These are phyloP conservation scores for Sinonovacula constricta DNA, from an alignment of 1,140 invertebrate genomes.

Conservation along the genomic window DNA sequence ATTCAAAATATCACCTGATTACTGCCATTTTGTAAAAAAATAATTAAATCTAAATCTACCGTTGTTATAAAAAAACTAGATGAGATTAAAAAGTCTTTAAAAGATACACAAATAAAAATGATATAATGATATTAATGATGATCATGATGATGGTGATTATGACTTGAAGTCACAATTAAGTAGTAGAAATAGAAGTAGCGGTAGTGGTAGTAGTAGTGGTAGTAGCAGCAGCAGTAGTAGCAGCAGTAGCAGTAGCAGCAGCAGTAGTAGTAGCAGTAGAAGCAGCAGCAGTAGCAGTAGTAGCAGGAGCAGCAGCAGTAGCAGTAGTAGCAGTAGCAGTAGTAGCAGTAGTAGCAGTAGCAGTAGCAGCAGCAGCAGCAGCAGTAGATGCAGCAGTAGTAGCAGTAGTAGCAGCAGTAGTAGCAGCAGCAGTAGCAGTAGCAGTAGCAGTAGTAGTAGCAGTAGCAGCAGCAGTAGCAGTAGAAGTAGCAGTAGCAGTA, in stretches of 20 bases:
- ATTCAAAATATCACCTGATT: no score
- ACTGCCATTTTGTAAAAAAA: no score
- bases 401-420: constrained; percentile 27
- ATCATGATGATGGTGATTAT: no score
- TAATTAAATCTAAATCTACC: no score
- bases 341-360: constrained; percentile 13
- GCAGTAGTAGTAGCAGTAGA: constrained; percentile 21
- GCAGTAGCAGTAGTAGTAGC: constrained; percentile 24
- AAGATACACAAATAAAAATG: no score
- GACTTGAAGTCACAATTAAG: background rate
- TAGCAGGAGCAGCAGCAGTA: no score
- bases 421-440: constrained; percentile 18
- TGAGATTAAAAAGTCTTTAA: no score
- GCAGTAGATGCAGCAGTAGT: constrained; percentile 19
- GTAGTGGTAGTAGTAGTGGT: constrained; percentile 9
- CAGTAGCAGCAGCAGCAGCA: constrained; percentile 1
- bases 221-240: constrained; percentile 32
- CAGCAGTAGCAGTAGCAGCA: background rate
- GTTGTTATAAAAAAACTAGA: no score
- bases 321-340: constrained; percentile 24
- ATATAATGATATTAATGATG: no score
- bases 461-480: constrained; percentile 12
- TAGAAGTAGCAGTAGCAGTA: constrained; percentile 31
- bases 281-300: no score
- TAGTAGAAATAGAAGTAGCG: constrained; percentile 20